Percentiles rank a stretch among this genome's conserved stretches.
phyloP scores from a whole-genome alignment of 2,888 invertebrate genomes.

The Noctuana brunneofusca region DNA sequence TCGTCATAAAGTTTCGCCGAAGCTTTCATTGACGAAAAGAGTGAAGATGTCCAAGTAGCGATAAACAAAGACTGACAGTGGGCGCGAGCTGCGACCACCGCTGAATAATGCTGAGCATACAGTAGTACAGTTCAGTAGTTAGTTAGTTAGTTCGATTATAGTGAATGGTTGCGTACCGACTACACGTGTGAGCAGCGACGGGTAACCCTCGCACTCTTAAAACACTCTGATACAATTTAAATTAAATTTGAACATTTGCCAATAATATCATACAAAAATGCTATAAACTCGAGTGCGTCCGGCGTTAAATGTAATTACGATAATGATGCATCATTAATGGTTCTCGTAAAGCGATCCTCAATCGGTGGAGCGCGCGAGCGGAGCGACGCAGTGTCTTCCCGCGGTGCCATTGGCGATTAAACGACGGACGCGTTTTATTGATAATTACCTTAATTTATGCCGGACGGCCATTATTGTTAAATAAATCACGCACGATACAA shows the following conservation, averaged over 20 bases:
- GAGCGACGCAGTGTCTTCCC: neutral
- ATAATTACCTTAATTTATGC: conserved; percentile 1
- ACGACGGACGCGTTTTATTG: neutral
- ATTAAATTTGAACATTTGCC: conserved; percentile 20
- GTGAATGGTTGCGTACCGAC: neutral
- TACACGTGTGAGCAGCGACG: too few relatives aligned
- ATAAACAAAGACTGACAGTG: too few relatives aligned
- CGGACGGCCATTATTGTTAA: neutral
- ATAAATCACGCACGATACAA: neutral
- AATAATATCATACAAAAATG: conserved; percentile 15
- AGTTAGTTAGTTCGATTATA: too few relatives aligned
- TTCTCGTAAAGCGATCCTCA: neutral
- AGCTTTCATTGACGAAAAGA: conserved; percentile 3
- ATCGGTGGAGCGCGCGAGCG: neutral
- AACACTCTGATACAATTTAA: neutral
- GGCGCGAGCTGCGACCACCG: too few relatives aligned
- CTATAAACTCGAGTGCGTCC: conserved; percentile 12
- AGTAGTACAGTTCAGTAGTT: too few relatives aligned
- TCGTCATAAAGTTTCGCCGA: neutral
- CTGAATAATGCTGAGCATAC: too few relatives aligned
- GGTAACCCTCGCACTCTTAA: neutral
- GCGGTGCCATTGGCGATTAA: neutral
- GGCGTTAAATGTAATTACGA: conserved; percentile 5
- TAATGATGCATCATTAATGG: conserved; percentile 4
- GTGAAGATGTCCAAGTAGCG: too few relatives aligned